phyloP scores from a whole-genome alignment of 2,888 invertebrate species.

The Nysson spinosus region DNA sequence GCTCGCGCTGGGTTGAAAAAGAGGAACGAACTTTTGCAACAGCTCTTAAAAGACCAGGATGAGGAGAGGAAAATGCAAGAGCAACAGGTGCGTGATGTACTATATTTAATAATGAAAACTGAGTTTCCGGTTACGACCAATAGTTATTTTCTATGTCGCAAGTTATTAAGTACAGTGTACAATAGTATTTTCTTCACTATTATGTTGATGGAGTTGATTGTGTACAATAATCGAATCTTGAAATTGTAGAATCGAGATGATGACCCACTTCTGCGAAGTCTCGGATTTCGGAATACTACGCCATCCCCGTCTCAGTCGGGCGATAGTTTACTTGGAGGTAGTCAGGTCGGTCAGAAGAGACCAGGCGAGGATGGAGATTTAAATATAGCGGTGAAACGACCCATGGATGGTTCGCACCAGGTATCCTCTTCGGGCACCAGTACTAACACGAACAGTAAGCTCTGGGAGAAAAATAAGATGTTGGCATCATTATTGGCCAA shows the following conservation, averaged over 20 bases:
- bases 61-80: conserved; percentile 77
- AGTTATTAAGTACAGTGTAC: neutral
- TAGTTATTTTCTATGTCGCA: neutral
- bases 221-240: conserved; percentile 3
- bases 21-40: conserved; percentile 82
- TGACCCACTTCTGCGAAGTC: conserved; percentile 79
- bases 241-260: conserved; percentile 67
- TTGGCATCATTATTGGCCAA: conserved; percentile 89
- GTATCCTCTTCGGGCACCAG: conserved; percentile 63
- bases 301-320: conserved; percentile 80
- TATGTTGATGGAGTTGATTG: neutral
- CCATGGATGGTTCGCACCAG: conserved; percentile 75
- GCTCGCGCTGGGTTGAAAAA: conserved; percentile 80
- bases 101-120: too few species aligned
- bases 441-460: conserved; percentile 81
- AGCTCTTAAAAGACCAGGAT: conserved; percentile 80
- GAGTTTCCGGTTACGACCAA: too few species aligned
- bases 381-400: conserved; percentile 79
- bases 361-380: conserved; percentile 81
- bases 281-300: conserved; percentile 79
- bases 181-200: too few species aligned
- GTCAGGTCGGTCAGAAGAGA: conserved; percentile 79
- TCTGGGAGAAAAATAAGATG: conserved; percentile 92
- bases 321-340: conserved; percentile 67
- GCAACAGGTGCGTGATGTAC: conserved; percentile 72